Conservation (phyloP, 2,888 invertebrate genomes). For the Epicampocera succincta region DNA sequence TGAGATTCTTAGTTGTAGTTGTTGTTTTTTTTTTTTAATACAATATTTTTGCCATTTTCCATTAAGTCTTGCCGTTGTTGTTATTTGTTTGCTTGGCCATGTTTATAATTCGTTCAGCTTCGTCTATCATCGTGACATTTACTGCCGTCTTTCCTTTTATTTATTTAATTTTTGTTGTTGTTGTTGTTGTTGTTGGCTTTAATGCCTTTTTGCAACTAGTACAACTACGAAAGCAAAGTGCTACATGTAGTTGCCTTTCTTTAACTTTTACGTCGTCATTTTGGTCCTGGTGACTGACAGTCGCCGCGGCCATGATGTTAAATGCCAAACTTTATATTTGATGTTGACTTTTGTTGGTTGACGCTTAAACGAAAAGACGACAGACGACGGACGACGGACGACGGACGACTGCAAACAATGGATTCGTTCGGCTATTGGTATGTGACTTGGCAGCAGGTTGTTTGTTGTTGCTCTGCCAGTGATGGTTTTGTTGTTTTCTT, state of each 20-base stretch:
- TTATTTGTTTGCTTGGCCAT: slow-evolving; percentile 57
- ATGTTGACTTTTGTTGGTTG: slow-evolving; percentile 56
- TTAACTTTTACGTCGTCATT: slow-evolving; percentile 39
- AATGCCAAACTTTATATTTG: slow-evolving; percentile 66
- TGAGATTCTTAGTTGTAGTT: slow-evolving; percentile 34
- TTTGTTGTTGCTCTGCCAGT: slow-evolving; percentile 1
- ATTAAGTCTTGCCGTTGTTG: slow-evolving; percentile 21
- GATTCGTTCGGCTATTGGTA: slow-evolving; percentile 5
- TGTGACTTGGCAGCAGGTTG: not conserved
- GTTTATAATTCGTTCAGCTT: slow-evolving; percentile 66
- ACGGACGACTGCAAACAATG: slow-evolving; percentile 12
- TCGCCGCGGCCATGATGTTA: slow-evolving; percentile 68
- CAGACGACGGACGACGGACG: too few species aligned
- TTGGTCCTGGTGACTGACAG: slow-evolving; percentile 68
- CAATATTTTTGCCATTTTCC: slow-evolving; percentile 35
- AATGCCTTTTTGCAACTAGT: not conserved
- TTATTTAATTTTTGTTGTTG: slow-evolving; percentile 53
- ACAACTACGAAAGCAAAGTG: slow-evolving; percentile 31
- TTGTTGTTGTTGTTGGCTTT: not conserved
- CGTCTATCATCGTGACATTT: slow-evolving; percentile 69
- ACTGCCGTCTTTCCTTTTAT: slow-evolving; percentile 61
- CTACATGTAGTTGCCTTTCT: slow-evolving; percentile 13
- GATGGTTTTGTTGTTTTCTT: slow-evolving; percentile 8
- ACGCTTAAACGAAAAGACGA: slow-evolving; percentile 27
- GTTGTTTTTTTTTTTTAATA: not conserved